Evolutionary conservation across 2,113 vertebrate genomes (phyloP), one percentile per base, ranked within the genome.

Genomic region (Sprattus sprattus): DNA sequence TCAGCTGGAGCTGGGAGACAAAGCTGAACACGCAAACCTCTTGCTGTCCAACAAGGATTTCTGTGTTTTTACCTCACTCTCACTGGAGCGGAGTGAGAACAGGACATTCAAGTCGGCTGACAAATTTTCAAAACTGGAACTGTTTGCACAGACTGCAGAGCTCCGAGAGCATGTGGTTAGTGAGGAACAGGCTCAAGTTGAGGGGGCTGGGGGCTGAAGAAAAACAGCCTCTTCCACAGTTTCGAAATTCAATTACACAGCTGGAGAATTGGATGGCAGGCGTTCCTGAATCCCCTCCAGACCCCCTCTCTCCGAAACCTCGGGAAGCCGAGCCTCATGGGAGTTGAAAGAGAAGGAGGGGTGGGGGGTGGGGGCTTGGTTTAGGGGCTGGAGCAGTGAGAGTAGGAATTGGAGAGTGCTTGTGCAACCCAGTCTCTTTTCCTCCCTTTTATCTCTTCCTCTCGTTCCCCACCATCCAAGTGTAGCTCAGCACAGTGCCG

Each of bases 191-290:
- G 64, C n/a, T 10, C 22, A 28, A 67, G 64, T 67, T 25, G 83
- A 75, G 78, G 54, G 49, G 25, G 44, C 82, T 32, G 20, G n/a
- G 75, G 83, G 82, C 32, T 39, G 39, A 39, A 39, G 2, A 81
- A 83, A 67, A 86, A 57, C 81, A 82, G 80, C 47, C 81, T 81
- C 6, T 45, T 84, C 52, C 81, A 52, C 50, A 54, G 16, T 39
- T 71, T 71, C 82, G 85, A 67, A 85, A 88, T 86, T 88, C 52
- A 83, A 88, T 89, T 83, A 82, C 85, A 39, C 52, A 83, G 83
- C 18, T 9, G 83, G 57, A 85, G 49, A 81, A 46, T 39, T 78
- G 71, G 57, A 88, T 81, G 81, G 86, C 86, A 84, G 84, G 84
- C 52, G 11, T 82, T 87, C 52, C 82, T 85, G 80, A 88, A 84